A percentile compares a stretch with the other conserved stretches of the same genome.
Conservation (phyloP, 2,113 vertebrate species). For the Meles meles region DNA sequence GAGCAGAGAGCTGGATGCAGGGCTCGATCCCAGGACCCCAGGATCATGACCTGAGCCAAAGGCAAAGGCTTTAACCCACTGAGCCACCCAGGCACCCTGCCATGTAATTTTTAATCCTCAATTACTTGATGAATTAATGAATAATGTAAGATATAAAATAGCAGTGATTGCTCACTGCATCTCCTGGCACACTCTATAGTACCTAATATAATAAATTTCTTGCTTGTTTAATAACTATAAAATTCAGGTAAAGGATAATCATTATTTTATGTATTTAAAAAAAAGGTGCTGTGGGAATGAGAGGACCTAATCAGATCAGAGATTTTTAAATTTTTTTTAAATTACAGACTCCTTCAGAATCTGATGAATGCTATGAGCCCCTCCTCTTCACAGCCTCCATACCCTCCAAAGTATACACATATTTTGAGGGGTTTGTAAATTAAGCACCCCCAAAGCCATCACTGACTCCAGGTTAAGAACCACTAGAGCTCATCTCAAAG, state of each 20-base stretch:
- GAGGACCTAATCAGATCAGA: neutral
- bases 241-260: neutral
- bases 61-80: too few relatives aligned
- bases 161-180: neutral
- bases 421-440: neutral
- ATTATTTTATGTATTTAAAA: neutral
- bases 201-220: neutral
- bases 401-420: neutral
- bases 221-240: neutral
- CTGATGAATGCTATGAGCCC: neutral
- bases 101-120: neutral
- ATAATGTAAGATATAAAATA: neutral
- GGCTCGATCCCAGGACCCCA: too few relatives aligned
- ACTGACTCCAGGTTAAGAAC: neutral
- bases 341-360: neutral
- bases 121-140: neutral
- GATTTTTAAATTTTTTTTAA: neutral
- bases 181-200: neutral
- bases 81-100: too few relatives aligned
- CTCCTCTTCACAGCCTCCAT: neutral
- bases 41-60: too few relatives aligned
- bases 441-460: neutral
- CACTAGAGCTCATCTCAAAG: neutral
- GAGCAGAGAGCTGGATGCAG: too few relatives aligned
- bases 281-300: neutral